Evolutionary conservation across 2,888 invertebrate genomes (phyloP).

Genomic region (Cephus spinipes): DNA sequence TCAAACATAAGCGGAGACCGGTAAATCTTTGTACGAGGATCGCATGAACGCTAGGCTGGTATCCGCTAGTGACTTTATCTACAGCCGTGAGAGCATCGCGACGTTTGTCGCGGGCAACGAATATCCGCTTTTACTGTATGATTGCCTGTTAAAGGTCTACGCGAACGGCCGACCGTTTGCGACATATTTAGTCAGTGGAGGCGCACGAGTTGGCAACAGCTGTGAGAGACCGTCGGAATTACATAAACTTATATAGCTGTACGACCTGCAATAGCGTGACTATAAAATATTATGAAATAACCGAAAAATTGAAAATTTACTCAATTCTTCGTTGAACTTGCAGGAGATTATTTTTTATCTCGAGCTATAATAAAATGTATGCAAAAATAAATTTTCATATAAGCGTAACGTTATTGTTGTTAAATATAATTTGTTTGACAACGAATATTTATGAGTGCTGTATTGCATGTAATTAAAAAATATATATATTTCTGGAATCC

Average conservation of each 20-base stretch:
- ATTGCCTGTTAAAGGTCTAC: constrained; percentile 49
- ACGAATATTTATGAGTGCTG: neutral
- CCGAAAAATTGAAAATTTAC: neutral
- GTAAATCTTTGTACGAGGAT: constrained; percentile 61
- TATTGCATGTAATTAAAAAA: neutral
- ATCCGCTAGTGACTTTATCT: neutral
- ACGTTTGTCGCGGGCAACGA: neutral
- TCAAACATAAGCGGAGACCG: constrained; percentile 65
- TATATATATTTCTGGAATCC: neutral
- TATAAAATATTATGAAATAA: neutral
- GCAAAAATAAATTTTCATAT: neutral
- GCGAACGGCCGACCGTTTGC: constrained; percentile 59
- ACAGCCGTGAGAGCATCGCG: neutral
- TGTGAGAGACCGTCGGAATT: constrained; percentile 15
- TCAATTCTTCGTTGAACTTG: neutral
- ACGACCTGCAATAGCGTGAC: neutral
- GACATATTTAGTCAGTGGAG: constrained; percentile 40
- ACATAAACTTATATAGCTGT: constrained; percentile 21
- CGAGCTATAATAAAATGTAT: neutral
- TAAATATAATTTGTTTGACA: neutral
- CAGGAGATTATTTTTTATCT: neutral
- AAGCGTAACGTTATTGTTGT: neutral
- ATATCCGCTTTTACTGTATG: constrained; percentile 28
- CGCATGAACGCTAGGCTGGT: constrained; percentile 46
- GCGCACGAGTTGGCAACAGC: constrained; percentile 51